Evolutionary conservation across 2,888 invertebrate species (phyloP).

Genomic region (Cryptus armator): DNA sequence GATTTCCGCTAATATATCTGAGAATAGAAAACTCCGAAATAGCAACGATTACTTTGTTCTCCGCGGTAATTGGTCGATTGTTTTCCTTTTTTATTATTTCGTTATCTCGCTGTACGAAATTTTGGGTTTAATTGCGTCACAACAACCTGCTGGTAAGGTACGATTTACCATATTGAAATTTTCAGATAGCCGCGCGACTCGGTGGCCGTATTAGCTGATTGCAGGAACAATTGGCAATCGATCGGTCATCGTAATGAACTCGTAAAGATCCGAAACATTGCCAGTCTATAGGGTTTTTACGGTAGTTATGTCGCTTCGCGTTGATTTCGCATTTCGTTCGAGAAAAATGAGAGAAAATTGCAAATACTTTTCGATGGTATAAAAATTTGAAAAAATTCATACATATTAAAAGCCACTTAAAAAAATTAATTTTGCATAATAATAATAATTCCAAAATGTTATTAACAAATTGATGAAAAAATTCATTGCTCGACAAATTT

Average conservation of each 20-base stretch:
- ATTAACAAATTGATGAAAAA: no score
- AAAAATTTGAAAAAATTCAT: no score
- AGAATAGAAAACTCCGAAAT: background rate
- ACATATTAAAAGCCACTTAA: no score
- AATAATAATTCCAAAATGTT: no score
- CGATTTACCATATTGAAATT: slow-evolving; percentile 46
- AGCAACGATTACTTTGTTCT: background rate
- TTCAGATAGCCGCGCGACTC: slow-evolving; percentile 46
- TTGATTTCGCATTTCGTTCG: no score
- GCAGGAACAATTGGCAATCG: slow-evolving; percentile 78
- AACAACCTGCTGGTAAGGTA: slow-evolving; percentile 76
- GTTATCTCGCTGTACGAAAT: slow-evolving; percentile 16
- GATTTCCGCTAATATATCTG: background rate
- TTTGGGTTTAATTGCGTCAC: slow-evolving; percentile 37
- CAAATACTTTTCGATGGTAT: no score
- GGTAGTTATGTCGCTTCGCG: no score
- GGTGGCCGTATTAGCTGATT: slow-evolving; percentile 71
- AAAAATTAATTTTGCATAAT: no score
- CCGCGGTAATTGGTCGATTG: background rate
- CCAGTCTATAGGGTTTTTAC: background rate
- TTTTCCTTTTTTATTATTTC: slow-evolving; percentile 7
- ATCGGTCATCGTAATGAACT: slow-evolving; percentile 56
- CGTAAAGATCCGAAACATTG: slow-evolving; percentile 22
- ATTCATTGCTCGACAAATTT: no score
- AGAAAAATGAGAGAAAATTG: no score